These are phyloP conservation scores for Ispidina lecontei DNA, from an alignment of 2,797 vertebrate genomes.

Conservation along the genomic window DNA sequence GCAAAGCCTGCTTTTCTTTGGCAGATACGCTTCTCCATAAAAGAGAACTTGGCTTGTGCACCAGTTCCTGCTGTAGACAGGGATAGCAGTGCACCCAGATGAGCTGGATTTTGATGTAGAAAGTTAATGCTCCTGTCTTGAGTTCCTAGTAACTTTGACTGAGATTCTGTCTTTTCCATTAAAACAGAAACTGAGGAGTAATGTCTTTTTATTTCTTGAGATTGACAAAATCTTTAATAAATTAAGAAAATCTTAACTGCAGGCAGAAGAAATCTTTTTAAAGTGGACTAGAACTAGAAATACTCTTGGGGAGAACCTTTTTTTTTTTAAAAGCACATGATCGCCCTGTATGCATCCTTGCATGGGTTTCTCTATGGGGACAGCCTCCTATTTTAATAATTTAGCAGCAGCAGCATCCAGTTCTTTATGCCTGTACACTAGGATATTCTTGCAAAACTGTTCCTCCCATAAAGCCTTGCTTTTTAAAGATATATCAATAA, in stretches of 20 bases:
- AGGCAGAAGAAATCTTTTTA: neutral
- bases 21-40: slow-evolving; percentile 84
- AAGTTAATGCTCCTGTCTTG: neutral
- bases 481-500: neutral
- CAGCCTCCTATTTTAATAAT: neutral
- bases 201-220: neutral
- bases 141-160: neutral
- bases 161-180: neutral
- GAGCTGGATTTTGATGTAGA: neutral
- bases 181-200: neutral
- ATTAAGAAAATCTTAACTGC: neutral
- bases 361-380: neutral
- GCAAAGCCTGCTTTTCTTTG: slow-evolving; percentile 87
- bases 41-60: neutral
- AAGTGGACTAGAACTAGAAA: neutral
- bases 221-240: neutral
- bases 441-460: neutral
- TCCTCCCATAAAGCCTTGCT: neutral
- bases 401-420: neutral
- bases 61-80: neutral
- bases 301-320: neutral
- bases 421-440: neutral
- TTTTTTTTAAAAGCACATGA: neutral
- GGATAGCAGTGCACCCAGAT: neutral
- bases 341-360: neutral